These are phyloP conservation scores for Diadophis punctatus DNA, from an alignment of 2,113 vertebrate genomes.

Conservation along the genomic window DNA sequence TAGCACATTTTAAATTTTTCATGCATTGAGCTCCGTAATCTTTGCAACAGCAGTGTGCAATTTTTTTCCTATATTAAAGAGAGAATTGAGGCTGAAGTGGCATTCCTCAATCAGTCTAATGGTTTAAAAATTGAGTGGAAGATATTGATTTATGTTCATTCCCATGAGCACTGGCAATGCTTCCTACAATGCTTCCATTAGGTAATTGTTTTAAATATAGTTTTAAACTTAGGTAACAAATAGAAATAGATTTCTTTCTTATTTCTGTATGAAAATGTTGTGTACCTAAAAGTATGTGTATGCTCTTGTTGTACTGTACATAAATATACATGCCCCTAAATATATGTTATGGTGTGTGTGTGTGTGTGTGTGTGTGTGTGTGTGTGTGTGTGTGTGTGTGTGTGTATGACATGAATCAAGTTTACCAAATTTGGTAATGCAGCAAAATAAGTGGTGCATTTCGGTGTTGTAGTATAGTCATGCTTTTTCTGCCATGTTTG, in stretches of 20 bases:
- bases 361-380: background rate
- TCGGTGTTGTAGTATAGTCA: background rate
- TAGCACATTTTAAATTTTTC: background rate
- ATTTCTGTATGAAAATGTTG: background rate
- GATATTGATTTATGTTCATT: background rate
- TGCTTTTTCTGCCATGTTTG: background rate
- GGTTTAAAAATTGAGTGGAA: background rate
- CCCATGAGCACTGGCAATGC: background rate
- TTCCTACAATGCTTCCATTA: background rate
- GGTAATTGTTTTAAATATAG: background rate
- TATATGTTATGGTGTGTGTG: background rate
- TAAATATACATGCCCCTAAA: background rate
- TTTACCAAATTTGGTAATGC: background rate
- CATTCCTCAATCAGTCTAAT: background rate
- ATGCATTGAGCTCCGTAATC: background rate
- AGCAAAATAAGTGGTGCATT: background rate
- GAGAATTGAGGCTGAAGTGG: background rate
- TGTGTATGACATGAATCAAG: background rate
- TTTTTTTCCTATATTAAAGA: background rate
- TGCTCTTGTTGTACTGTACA: background rate
- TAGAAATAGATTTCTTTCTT: background rate
- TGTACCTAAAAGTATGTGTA: background rate
- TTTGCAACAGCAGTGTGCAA: background rate
- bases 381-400: background rate
- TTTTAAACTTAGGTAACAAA: background rate